Base-by-base conservation (phyloP, 2,797 vertebrate genomes). In the Gorsachius magnificus region DNA sequence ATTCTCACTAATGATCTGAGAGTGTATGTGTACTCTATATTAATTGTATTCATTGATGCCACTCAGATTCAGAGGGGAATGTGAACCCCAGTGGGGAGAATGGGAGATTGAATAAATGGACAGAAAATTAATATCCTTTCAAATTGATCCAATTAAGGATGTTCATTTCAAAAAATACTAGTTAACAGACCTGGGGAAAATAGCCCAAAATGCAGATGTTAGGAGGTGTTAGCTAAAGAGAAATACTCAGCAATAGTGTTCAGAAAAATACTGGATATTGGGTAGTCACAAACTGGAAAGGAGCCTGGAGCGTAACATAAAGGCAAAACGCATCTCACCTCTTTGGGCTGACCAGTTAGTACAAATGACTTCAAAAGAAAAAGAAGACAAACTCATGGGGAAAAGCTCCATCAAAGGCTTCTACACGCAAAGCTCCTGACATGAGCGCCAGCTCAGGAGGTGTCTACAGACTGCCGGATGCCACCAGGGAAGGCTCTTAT, bases 81-180 rank as follows among this genome's bases (percentile, higher is more conserved):
- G 78, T 87, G 90, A 95, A 94, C 71, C 56, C 36, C 87, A 83
- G 81, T 91, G 45, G 84, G 64, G 29, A 89, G 78, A 96, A 77
- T 12, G 45, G 56, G 50, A 89, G 84, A 74, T 57, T 70, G 90
- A 84, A 91, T 85, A 89, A 94, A 95, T 77, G 90, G 93, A 74
- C 36, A 71, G 90, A 92, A 91, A 95, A 96, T 93, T 74, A 95
- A 91, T 85, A 87, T 82, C 63, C 63, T 70, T 94, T 84, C 63
- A 93, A 90, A 95, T 82, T 58, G 83, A 94, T 96, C 90, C 81
- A 95, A 84, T 97, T 94, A 93, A 89, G 75, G 36, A 64, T 68
- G 26, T 57, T 93, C 13, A 1, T 92, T 96, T 83, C 1, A 1
- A 90, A 94, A 93, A 93, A 70, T 57, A 9, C 20, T 64, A 54